Percentiles rank a stretch among this genome's conserved stretches.
phyloP scores from a whole-genome alignment of 2,113 vertebrate species.

The Dinomys branickii region DNA sequence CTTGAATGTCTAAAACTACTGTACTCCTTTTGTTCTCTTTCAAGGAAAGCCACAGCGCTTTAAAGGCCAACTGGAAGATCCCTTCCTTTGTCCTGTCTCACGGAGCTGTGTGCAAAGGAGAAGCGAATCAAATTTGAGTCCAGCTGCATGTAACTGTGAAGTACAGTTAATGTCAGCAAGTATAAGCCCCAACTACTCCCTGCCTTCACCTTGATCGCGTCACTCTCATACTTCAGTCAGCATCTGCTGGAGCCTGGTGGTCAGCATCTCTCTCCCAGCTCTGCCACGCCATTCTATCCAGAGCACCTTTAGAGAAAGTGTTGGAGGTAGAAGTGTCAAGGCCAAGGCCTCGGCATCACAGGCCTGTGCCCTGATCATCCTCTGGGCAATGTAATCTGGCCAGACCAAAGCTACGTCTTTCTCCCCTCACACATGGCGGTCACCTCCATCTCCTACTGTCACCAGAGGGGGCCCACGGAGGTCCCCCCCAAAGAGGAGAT shows the following conservation, averaged over 20 bases:
- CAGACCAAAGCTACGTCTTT: background rate
- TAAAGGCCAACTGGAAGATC: constrained; percentile 1
- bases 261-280: background rate
- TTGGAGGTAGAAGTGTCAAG: background rate
- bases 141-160: background rate
- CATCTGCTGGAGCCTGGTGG: background rate
- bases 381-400: background rate
- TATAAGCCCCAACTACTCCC: constrained; percentile 23
- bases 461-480: background rate
- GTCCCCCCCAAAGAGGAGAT: background rate
- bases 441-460: background rate
- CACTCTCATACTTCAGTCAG: background rate
- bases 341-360: background rate
- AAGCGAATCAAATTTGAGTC: constrained; percentile 9
- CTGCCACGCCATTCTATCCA: constrained; percentile 5
- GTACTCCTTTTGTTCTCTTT: constrained; percentile 11
- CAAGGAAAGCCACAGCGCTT: background rate
- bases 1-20: constrained; percentile 39
- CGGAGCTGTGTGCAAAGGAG: background rate
- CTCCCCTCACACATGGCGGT: background rate
- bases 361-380: background rate
- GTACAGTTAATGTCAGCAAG: background rate
- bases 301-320: constrained; percentile 7
- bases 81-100: constrained; percentile 10
- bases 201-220: background rate